Percentiles rank a stretch among this genome's conserved stretches.
phyloP scores from a whole-genome alignment of 30 jellyfish, hydroid and myxozoan species.

The Turritopsis dohrnii region DNA sequence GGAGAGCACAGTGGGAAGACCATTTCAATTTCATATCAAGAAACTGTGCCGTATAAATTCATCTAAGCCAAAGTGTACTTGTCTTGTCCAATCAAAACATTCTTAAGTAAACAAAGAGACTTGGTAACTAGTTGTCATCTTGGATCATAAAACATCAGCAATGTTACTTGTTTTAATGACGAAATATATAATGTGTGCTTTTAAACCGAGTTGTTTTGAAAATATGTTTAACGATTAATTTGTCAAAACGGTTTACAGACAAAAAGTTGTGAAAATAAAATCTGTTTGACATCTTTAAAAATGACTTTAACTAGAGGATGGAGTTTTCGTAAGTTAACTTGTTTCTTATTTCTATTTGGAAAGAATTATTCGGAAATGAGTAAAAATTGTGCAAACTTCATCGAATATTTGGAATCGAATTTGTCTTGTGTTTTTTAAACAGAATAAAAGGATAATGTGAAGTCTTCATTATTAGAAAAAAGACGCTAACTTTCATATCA shows the following conservation, averaged over 20 bases:
- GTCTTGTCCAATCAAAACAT: not conserved
- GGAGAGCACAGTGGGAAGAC: not conserved
- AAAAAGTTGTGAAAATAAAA: too few species aligned
- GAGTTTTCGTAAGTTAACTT: conserved; percentile 7
- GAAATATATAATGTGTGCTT: not conserved
- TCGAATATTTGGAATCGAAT: too few species aligned
- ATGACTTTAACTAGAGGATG: conserved; percentile 5
- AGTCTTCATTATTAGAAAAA: too few species aligned
- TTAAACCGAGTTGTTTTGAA: not conserved
- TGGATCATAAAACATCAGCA: not conserved
- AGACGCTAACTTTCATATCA: not conserved
- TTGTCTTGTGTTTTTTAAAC: too few species aligned
- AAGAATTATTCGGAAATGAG: not conserved
- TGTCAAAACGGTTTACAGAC: not conserved
- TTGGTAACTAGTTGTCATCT: not conserved
- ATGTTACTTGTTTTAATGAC: not conserved
- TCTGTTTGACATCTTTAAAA: not conserved
- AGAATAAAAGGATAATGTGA: too few species aligned
- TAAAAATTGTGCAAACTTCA: too few species aligned
- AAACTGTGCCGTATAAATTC: not conserved
- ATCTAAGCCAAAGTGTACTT: not conserved
- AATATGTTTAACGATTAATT: not conserved
- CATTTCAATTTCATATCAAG: not conserved
- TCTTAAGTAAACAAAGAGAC: not conserved
- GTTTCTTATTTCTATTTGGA: not conserved